Conservation (phyloP, 2,113 vertebrate genomes). For the Ammodytes dubius region DNA sequence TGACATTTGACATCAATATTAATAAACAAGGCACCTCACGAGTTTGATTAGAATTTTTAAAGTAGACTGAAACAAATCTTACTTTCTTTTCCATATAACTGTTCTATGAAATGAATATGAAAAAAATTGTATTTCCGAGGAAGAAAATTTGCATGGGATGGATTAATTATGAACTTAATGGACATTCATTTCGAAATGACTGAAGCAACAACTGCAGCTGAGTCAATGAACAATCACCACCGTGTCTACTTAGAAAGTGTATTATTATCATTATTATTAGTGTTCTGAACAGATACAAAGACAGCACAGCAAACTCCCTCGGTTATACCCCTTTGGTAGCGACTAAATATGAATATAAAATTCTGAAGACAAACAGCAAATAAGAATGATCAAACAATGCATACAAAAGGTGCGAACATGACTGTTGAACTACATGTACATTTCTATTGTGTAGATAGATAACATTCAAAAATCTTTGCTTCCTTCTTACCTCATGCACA, state of each 20-base stretch:
- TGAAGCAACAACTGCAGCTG: background rate
- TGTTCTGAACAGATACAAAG: conserved; percentile 26
- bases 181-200: background rate
- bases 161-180: background rate
- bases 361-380: conserved; percentile 15
- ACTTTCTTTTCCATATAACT: background rate
- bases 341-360: conserved; percentile 26
- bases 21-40: background rate
- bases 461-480: conserved; percentile 42
- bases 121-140: background rate
- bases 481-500: conserved; percentile 11
- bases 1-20: conserved; percentile 1
- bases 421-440: conserved; percentile 26
- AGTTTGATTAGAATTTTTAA: background rate
- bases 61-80: background rate
- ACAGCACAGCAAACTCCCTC: conserved; percentile 51
- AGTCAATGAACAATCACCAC: background rate
- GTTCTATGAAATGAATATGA: background rate
- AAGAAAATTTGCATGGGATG: background rate
- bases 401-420: conserved; percentile 43
- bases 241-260: background rate
- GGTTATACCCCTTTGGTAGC: conserved; percentile 37
- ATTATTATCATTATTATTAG: conserved; percentile 6
- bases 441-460: background rate
- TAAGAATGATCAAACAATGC: conserved; percentile 3